phyloP scores from a whole-genome alignment of 2,888 invertebrate species.

The Escarpia spicata region DNA sequence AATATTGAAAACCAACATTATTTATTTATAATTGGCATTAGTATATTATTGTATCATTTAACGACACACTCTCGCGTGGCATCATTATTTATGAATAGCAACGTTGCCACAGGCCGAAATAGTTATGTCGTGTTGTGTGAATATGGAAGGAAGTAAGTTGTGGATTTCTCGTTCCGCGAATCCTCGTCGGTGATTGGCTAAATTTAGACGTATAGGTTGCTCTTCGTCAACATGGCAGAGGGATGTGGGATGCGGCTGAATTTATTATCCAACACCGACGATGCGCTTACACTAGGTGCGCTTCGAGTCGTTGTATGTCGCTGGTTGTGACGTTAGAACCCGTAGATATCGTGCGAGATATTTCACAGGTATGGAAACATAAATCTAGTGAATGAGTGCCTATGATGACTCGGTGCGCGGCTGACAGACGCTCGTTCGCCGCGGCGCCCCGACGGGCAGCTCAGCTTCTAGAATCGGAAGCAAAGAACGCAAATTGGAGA shows the following conservation, averaged over 20 bases:
- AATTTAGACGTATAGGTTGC: neutral
- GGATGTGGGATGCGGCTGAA: slow-evolving; percentile 10
- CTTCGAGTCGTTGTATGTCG: neutral
- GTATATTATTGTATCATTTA: neutral
- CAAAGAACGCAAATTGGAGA: neutral
- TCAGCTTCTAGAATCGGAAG: neutral
- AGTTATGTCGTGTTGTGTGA: slow-evolving; percentile 13
- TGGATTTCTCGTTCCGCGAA: slow-evolving; percentile 8
- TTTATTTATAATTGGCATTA: neutral
- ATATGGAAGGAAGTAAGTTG: slow-evolving; percentile 4
- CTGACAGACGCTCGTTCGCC: slow-evolving; percentile 12
- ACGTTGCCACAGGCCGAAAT: neutral
- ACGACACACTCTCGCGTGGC: neutral
- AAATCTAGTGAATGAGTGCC: neutral
- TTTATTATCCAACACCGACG: slow-evolving; percentile 16
- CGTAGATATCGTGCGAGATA: slow-evolving; percentile 11
- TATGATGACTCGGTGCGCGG: neutral
- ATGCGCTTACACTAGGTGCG: neutral
- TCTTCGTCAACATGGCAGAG: slow-evolving; percentile 16
- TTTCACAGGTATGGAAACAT: slow-evolving; percentile 10
- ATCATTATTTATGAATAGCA: neutral
- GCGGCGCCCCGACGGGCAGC: neutral
- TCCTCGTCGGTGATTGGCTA: neutral
- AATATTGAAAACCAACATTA: neutral
- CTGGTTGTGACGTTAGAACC: slow-evolving; percentile 12